phyloP scores from a whole-genome alignment of 2,888 invertebrate genomes.

The Acrocera orbiculus region DNA sequence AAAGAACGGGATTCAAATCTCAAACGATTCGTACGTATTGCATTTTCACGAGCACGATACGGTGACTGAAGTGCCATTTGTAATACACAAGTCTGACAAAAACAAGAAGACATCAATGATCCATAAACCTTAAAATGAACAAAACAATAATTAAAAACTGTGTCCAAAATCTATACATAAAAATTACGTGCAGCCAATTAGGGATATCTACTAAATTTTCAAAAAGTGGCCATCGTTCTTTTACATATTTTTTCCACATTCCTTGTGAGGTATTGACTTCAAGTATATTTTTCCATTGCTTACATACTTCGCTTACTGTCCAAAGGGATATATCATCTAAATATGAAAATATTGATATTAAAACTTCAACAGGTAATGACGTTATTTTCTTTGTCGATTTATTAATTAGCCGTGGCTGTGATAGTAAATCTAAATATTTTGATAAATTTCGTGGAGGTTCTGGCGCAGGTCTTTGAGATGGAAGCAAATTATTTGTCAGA shows the following conservation, averaged over 20 bases:
- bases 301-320: slow-evolving; percentile 73
- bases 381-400: slow-evolving; percentile 17
- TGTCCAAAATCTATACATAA: slow-evolving; percentile 4
- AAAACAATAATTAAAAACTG: slow-evolving; percentile 6
- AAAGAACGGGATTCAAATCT: slow-evolving; percentile 47
- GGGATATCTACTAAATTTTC: slow-evolving; percentile 49
- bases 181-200: slow-evolving; percentile 58
- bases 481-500: slow-evolving; percentile 13
- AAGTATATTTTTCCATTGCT: slow-evolving; percentile 66
- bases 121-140: slow-evolving; percentile 41
- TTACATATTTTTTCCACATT: slow-evolving; percentile 64
- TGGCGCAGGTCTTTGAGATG: slow-evolving; percentile 13
- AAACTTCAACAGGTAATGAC: slow-evolving; percentile 38
- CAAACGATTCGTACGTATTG: slow-evolving; percentile 66
- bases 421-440: slow-evolving; percentile 23
- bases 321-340: slow-evolving; percentile 83
- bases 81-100: slow-evolving; percentile 72
- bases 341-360: slow-evolving; percentile 73
- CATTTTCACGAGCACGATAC: slow-evolving; percentile 52
- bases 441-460: slow-evolving; percentile 22
- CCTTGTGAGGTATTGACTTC: slow-evolving; percentile 57
- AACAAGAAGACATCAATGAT: slow-evolving; percentile 54
- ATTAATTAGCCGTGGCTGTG: slow-evolving; percentile 3
- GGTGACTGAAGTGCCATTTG: slow-evolving; percentile 62
- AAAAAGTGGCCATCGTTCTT: slow-evolving; percentile 72